Evolutionary conservation across 2,888 invertebrate species (phyloP), one percentile per base, ranked within the genome.

Genomic region (Acanthacorydalis orientalis): DNA sequence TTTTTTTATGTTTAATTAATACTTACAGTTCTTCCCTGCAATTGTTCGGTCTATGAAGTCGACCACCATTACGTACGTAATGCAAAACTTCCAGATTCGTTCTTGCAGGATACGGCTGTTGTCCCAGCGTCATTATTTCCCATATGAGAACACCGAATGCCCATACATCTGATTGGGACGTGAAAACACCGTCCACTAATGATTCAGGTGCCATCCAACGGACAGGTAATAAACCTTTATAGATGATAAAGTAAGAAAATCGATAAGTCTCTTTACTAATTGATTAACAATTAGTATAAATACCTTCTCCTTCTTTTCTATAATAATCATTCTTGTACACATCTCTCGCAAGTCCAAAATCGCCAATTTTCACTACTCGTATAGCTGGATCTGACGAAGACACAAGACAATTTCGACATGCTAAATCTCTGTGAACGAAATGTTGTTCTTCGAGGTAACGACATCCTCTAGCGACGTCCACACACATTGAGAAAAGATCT

Each of bases 171-270:
- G 92, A 91, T 62, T 96, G 95, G 44, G 88, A 87, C 0, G 95
- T 93, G 63, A 96, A 98, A 1, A 96, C 85, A 0, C 96, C 95
- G 61, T 96, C 95, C 1, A 91, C 83, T 10, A 97, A 68, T 23
- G 93, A 91, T 67, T 98, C 98, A 1, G 96, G 96, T 0, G 95
- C 84, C 95, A 98, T 96, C 97, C 97, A 97, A 38, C 95, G 74
- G 1, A 97, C 92, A 1, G 96, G 97, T 45, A 97, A 65, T 42
- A 95, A 68, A 1, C 93, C 86, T 68, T 75, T 75, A 52, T 41
- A 15, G 40, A 41, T n/a, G n/a, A n/a, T 14, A 12, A 7, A 31
- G 10, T 37, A 7, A 14, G n/a, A n/a, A n/a, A n/a, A n/a, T n/a
- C n/a, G n/a, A n/a, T n/a, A n/a, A n/a, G n/a, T n/a, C n/a, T n/a